Evolutionary conservation across 1,140 invertebrate species (phyloP).

Genomic region (Druon quercuslanigerum): DNA sequence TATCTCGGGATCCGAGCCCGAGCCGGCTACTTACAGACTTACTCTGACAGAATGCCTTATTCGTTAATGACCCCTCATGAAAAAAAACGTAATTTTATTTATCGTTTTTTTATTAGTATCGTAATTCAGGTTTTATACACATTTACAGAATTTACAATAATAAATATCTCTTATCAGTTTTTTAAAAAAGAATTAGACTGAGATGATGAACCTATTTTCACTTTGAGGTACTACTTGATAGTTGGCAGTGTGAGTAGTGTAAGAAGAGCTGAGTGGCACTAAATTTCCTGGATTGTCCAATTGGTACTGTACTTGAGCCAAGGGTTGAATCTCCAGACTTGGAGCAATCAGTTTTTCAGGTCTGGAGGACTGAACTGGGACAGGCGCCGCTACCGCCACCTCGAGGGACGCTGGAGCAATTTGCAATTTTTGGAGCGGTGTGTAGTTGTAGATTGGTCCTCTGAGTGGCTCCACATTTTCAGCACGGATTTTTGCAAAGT

Average conservation of each 20-base stretch:
- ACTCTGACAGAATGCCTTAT: no score
- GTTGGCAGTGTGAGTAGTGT: conserved; percentile 61
- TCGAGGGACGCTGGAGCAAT: conserved; percentile 53
- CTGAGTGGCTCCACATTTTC: conserved; percentile 76
- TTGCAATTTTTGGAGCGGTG: conserved; percentile 69
- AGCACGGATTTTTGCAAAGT: conserved; percentile 75
- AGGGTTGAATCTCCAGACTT: conserved; percentile 59
- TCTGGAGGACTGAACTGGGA: conserved; percentile 9
- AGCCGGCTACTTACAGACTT: no score
- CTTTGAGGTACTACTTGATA: conserved; percentile 54
- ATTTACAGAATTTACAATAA: conserved; percentile 37
- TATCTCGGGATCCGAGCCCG: no score
- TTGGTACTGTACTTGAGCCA: conserved; percentile 65
- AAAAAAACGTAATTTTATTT: no score
- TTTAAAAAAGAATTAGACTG: conserved; percentile 50
- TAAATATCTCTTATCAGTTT: conserved; percentile 6
- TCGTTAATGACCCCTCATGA: no score
- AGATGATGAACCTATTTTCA: conserved; percentile 65
- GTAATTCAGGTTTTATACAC: conserved; percentile 23
- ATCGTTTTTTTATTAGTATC: neutral
- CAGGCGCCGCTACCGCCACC: conserved; percentile 44
- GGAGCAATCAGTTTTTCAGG: conserved; percentile 13
- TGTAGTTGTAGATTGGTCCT: conserved; percentile 76
- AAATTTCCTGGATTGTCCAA: conserved; percentile 58
- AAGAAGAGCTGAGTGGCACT: conserved; percentile 59